Evolutionary conservation across 1,140 invertebrate species (phyloP).

Genomic region (Gryon sp.): DNA sequence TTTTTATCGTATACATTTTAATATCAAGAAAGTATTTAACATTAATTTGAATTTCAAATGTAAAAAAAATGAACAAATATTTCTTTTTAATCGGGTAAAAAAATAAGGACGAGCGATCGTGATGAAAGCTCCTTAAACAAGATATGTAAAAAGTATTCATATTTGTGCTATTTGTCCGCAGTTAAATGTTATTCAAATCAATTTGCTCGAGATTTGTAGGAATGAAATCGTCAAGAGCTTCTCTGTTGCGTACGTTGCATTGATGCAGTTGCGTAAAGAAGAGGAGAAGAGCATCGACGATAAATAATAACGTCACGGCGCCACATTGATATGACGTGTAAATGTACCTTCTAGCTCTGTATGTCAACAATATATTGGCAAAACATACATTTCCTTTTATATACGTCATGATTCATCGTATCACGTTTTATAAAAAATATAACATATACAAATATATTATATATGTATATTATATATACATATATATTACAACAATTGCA

Average conservation of each 20-base stretch:
- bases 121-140: conserved; percentile 49
- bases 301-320: conserved; percentile 59
- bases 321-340: conserved; percentile 59
- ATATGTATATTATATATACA: too few relatives aligned
- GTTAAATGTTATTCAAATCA: conserved; percentile 60
- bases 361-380: conserved; percentile 56
- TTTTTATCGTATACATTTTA: too few relatives aligned
- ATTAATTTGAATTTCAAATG: too few relatives aligned
- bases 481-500: neutral
- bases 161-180: conserved; percentile 61
- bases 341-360: conserved; percentile 59
- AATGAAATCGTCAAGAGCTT: conserved; percentile 63
- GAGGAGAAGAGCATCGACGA: conserved; percentile 59
- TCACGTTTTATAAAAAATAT: too few relatives aligned
- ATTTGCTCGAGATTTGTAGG: conserved; percentile 64
- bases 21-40: too few relatives aligned
- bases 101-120: neutral
- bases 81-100: neutral
- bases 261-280: conserved; percentile 62
- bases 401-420: conserved; percentile 46
- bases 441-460: too few relatives aligned
- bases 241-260: conserved; percentile 63
- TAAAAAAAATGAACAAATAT: too few relatives aligned
- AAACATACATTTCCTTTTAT: conserved; percentile 32
- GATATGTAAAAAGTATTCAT: conserved; percentile 56